Evolutionary conservation across 1,140 invertebrate genomes (phyloP), one percentile per base, ranked within the genome.

Genomic region (Cydia fagiglandana): DNA sequence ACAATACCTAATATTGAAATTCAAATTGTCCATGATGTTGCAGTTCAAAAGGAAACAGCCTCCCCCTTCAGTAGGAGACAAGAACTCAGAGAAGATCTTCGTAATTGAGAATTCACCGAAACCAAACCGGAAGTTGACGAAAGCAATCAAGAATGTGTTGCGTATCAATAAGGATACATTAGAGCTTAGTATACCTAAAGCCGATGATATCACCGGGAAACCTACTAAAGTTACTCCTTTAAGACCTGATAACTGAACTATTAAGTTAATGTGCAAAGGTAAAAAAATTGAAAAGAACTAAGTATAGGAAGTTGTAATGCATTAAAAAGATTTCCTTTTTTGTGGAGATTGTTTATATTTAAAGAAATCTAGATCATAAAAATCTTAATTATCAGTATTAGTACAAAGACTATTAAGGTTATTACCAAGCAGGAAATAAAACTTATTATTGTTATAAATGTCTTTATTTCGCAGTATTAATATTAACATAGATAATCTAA

Each of bases 151-250:
- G 74, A 89, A 91, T 30, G 82, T 93, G 41, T 80, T 93, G 0
- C 86, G 90, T 28, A 88, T 91, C 30, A 89, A 93, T 61, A 90
- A 82, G 78, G 88, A 91, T 9, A 85, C 84, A 2, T 20, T 91
- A 7, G 89, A 93, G 47, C 81, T 91, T 4, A 91, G 82, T 70
- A 66, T 88, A 0, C 78, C 75, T n/a, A 91, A 88, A 79, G 75
- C 82, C 4, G 88, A 91, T 41, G 90, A 93, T 76, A 75, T 79
- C 13, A 90, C 89, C 0, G 88, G 85, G 1, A 93, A 90, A 74
- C 89, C 88, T 3, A 93, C 90, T 15, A 93, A 88, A 84, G 75
- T 91, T 0, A 93, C 90, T 4, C 89, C 90, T 24, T 77, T 90
- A 20, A 89, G 82, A 82, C 78, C 82, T 73, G 87, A 90, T 61